These are phyloP conservation scores for Protophormia terraenovae DNA, from an alignment of 2,888 invertebrate species.

Conservation along the genomic window DNA sequence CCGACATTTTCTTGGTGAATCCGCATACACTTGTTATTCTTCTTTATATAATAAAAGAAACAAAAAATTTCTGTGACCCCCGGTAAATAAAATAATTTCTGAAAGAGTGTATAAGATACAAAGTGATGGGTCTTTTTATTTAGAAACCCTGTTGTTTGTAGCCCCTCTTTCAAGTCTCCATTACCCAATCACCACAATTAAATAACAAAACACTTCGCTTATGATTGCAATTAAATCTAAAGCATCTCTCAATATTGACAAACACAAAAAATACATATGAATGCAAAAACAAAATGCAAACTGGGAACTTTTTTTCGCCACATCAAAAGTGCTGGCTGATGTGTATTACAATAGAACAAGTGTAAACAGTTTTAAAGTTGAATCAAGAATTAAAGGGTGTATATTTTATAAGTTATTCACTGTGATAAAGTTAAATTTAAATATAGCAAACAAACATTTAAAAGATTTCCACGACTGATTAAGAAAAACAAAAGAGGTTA, in stretches of 20 bases:
- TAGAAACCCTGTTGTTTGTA: too few species aligned
- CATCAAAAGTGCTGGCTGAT: not conserved
- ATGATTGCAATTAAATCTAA: not conserved
- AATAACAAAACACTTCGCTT: not conserved
- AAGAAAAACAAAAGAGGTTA: constrained; percentile 10
- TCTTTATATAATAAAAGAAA: too few species aligned
- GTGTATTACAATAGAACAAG: constrained; percentile 31
- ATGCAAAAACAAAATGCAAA: not conserved
- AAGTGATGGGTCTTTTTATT: too few species aligned
- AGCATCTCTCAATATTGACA: not conserved
- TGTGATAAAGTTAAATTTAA: not conserved
- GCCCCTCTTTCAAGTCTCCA: not conserved
- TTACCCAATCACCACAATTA: not conserved
- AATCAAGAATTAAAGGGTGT: constrained; percentile 54
- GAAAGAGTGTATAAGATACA: too few species aligned
- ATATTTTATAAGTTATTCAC: not conserved
- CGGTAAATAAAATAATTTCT: too few species aligned
- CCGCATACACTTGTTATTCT: too few species aligned
- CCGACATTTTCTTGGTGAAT: too few species aligned
- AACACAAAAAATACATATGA: too few species aligned
- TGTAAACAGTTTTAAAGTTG: constrained; percentile 54
- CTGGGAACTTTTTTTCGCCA: not conserved
- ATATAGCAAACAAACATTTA: not conserved
- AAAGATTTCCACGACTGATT: constrained; percentile 21
- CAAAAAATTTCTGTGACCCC: too few species aligned